Base-by-base conservation (phyloP, 1,140 invertebrate species). In the Neodiprion lecontei region DNA sequence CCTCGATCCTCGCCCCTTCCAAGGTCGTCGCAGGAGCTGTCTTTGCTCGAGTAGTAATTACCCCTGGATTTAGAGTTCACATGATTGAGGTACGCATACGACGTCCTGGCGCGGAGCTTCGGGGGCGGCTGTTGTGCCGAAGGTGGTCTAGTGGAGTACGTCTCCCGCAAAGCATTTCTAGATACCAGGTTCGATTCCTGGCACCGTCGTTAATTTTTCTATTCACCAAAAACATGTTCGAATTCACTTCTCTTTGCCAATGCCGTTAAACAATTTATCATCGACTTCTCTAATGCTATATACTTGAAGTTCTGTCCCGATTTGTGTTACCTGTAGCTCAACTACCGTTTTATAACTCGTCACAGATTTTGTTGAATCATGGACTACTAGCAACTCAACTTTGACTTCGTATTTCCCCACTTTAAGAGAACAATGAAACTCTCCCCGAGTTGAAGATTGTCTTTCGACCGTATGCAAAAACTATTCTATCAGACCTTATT, bases 401-500 rank as follows among this genome's bases (percentile, higher is more conserved):
- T 73, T 48, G 9, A 68, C 67, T 68, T 73, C 4, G 21, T 68
- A 68, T 21, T 73, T 73, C n/a, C n/a, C 72, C 48, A 73, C 67
- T 50, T 68, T 49, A 9, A 73, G 1, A n/a, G 12, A 49, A 73
- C 61, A 73, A 48, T 40, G 7, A 50, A 73, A 73, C 10, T 73
- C 72, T 21, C 66, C 72, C 67, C n/a, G 4, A 73, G 47, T 10
- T 73, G 14, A 8, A 73, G 67, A 10, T 73, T 73, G 49, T 68
- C 47, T 7, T 11, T 50, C 69, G 72, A 67, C 66, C 72, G 17
- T 73, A 73, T 28, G 72, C 65, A 21, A 17, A 73, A 14, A 73
- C 66, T 73, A 50, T 50, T 73, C 72, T 48, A 73, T 73, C 66
- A 1, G 66, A 68, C 66, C 72, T 67, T 67, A 66, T 73, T 50